Evolutionary conservation across 2,888 invertebrate species (phyloP), one percentile per base, ranked within the genome.

Genomic region (Hyppa rectilinea): DNA sequence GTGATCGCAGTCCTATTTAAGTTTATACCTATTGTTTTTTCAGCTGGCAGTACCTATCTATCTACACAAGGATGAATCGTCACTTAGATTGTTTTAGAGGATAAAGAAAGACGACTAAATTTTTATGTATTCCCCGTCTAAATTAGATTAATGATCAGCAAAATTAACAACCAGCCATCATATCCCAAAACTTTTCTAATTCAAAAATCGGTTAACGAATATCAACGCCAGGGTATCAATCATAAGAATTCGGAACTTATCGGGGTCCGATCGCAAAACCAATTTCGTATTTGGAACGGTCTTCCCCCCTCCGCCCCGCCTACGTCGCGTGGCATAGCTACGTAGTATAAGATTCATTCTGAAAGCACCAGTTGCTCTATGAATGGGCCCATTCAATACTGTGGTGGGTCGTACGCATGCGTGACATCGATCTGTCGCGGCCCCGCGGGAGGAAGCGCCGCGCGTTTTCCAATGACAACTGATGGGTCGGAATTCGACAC

Each of bases 331-430:
- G 69, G 71, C 80, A 81, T 81, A 85, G 62, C 70, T 87, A 86
- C 78, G 77, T 83, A 82, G 82, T 85, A 85, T 84, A 83, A 70
- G 75, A 71, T 90, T 90, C 93, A 93, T 93, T 93, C 92, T 93
- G 74, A 89, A 92, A 88, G 87, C 91, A 93, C 93, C 89, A 92
- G 93, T 93, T 93, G 92, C 93, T 87, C 91, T 79, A 92, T 93
- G 93, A 93, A 93, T 93, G 93, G 88, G 87, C 81, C 85, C 93
- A 93, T 93, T 93, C 93, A 93, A 93, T 93, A 93, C 83, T 92
- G 87, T 68, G 82, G 86, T 60, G 58, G 20, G 74, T 55, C 75
- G 60, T 63, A 89, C 93, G 93, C 93, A 86, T 76, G 92, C 92
- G 92, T 80, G 82, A 40, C 40, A 93, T 93, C 92, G 93, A 93